phyloP scores from a whole-genome alignment of 2,113 vertebrate genomes.

The Electrona antarctica region DNA sequence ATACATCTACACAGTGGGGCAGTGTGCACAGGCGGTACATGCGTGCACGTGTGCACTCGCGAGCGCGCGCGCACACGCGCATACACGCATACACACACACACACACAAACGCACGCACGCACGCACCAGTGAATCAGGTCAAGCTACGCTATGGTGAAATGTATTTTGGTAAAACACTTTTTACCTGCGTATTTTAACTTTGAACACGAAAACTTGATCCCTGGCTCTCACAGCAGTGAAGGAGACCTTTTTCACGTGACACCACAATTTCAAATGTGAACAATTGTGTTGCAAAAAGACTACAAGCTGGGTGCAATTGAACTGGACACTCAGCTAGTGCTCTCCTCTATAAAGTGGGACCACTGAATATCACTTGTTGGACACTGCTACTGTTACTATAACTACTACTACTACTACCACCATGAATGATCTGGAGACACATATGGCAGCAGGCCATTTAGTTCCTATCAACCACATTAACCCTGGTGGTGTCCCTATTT shows the following conservation, averaged over 20 bases:
- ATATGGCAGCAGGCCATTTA: conserved; percentile 69
- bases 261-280: conserved; percentile 58
- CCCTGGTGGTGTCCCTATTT: too few species aligned
- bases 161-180: conserved; percentile 66
- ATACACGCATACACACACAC: background rate
- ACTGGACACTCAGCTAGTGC: conserved; percentile 62
- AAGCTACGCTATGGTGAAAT: conserved; percentile 62
- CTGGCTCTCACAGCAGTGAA: conserved; percentile 36
- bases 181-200: conserved; percentile 36
- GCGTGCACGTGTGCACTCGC: too few species aligned
- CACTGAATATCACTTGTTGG: conserved; percentile 62
- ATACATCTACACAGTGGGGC: conserved; percentile 35
- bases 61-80: too few species aligned
- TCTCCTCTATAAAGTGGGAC: conserved; percentile 28
- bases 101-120: conserved; percentile 35
- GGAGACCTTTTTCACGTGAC: conserved; percentile 52
- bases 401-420: conserved; percentile 46
- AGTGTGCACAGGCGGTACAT: background rate
- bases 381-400: conserved; percentile 64
- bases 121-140: conserved; percentile 41
- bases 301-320: conserved; percentile 70
- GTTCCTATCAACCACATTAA: conserved; percentile 50
- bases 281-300: conserved; percentile 71
- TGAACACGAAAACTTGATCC: conserved; percentile 36
- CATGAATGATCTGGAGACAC: conserved; percentile 75